Percentiles rank a stretch among this genome's conserved stretches.
These are phyloP conservation scores for Furcifer pardalis DNA, from an alignment of 2,797 vertebrate genomes.

Conservation along the genomic window DNA sequence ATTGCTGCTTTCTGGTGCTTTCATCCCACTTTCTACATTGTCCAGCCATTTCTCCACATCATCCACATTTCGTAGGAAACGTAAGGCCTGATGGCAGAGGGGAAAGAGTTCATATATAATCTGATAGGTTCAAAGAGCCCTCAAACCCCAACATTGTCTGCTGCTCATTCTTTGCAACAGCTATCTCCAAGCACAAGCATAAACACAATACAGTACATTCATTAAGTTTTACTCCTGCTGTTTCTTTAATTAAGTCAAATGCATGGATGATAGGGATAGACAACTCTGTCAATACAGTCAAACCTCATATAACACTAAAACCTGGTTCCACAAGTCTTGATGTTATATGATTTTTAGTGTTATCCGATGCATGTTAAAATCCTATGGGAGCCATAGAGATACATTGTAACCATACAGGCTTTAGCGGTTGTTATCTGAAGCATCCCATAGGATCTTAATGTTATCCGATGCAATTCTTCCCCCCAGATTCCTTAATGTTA, in stretches of 20 bases:
- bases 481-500: too few species aligned
- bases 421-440: too few species aligned
- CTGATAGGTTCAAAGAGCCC: background rate
- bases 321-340: too few species aligned
- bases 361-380: too few species aligned
- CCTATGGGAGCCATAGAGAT: too few species aligned
- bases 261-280: background rate
- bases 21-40: constrained; percentile 79
- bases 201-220: background rate
- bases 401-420: too few species aligned
- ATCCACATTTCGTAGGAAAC: constrained; percentile 81
- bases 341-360: too few species aligned
- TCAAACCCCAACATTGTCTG: too few species aligned
- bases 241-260: background rate
- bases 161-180: background rate
- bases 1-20: constrained; percentile 67
- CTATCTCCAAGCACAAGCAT: background rate
- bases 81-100: constrained; percentile 77
- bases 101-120: background rate
- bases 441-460: too few species aligned
- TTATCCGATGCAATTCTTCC: too few species aligned
- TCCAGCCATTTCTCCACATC: constrained; percentile 83
- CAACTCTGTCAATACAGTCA: background rate
- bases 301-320: too few species aligned
- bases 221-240: background rate